Conservation (phyloP, 2,113 vertebrate species). For the Saguinus imperator region DNA sequence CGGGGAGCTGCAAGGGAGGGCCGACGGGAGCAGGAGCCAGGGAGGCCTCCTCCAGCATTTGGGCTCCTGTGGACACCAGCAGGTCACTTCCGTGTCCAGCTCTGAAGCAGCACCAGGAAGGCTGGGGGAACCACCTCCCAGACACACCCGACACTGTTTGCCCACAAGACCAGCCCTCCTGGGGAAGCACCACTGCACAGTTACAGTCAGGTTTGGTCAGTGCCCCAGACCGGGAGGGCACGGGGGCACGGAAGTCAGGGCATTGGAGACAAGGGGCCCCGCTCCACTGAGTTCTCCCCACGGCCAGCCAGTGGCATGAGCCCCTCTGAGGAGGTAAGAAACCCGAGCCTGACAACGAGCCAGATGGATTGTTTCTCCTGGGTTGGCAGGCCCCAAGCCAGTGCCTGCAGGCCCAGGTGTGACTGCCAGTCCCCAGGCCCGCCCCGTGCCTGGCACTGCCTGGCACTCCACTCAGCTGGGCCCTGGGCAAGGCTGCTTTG, state of each 20-base stretch:
- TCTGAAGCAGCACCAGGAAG: neutral
- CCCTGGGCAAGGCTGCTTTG: neutral
- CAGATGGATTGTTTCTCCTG: neutral
- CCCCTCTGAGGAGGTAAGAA: neutral
- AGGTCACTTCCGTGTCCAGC: neutral
- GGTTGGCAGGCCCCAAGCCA: neutral
- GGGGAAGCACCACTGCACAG: neutral
- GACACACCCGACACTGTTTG: neutral
- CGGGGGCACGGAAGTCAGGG: neutral
- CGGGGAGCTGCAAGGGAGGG: neutral
- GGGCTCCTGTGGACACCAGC: neutral
- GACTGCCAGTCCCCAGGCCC: neutral
- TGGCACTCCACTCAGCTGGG: neutral
- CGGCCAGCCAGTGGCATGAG: accelerated
- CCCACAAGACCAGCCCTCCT: neutral
- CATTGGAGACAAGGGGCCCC: neutral
- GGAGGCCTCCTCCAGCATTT: neutral
- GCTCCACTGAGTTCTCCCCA: neutral
- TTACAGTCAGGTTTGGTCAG: neutral
- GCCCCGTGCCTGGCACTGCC: neutral
- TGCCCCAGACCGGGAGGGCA: accelerated
- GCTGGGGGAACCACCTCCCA: neutral
- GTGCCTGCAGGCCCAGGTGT: neutral
- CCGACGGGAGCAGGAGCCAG: neutral
- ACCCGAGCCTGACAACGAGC: neutral